Percentiles rank a stretch among this genome's conserved stretches.
Evolutionary conservation across 2,113 vertebrate species (phyloP).

Genomic region (Dunckerocampus dactyliophorus): DNA sequence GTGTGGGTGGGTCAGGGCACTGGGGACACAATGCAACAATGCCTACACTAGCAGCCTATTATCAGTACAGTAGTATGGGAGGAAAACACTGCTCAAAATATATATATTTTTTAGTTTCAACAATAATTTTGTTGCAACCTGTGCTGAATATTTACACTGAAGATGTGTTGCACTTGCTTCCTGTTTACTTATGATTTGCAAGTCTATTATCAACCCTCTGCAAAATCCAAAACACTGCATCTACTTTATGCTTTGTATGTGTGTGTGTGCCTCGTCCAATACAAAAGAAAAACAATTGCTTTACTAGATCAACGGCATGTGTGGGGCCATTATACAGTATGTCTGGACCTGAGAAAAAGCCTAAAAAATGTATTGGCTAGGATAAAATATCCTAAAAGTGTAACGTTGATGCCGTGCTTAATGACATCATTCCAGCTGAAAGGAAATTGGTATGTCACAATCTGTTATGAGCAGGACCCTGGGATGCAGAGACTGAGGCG

Average conservation of each 20-base stretch:
- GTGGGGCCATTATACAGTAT: background rate
- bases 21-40: constrained; percentile 11
- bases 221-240: background rate
- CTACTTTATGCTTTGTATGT: background rate
- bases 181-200: background rate
- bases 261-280: background rate
- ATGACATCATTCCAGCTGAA: too few species aligned
- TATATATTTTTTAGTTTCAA: constrained; percentile 42
- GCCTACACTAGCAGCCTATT: constrained; percentile 31
- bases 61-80: constrained; percentile 3
- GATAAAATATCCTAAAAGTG: too few species aligned
- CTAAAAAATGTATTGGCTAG: too few species aligned
- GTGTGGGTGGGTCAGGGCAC: constrained; percentile 6
- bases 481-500: too few species aligned
- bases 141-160: constrained; percentile 56
- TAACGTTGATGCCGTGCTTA: too few species aligned
- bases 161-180: constrained; percentile 12
- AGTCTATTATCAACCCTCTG: background rate
- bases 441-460: too few species aligned
- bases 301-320: background rate
- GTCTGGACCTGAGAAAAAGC: too few species aligned
- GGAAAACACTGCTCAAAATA: background rate
- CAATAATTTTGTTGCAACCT: constrained; percentile 22
- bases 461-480: too few species aligned
- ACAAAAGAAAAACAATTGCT: background rate